Percentiles rank a stretch among this genome's conserved stretches.
These are phyloP conservation scores for Hoplias malabaricus DNA, from an alignment of 2,113 vertebrate species.

Conservation along the genomic window DNA sequence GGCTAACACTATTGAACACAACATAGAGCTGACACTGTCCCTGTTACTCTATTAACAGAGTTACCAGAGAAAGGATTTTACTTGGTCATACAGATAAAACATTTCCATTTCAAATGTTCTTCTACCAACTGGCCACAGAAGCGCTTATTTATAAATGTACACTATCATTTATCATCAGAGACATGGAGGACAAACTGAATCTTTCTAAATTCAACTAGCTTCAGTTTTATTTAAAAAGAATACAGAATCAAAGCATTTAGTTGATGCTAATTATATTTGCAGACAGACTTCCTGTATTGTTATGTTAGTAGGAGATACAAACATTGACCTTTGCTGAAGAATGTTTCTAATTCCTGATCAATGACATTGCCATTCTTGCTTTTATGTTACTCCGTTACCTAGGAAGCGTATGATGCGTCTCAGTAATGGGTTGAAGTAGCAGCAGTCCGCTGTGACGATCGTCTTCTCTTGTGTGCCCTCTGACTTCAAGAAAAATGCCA, in stretches of 20 bases:
- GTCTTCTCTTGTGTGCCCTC: slow-evolving; percentile 81
- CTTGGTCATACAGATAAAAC: no score
- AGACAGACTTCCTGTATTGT: no score
- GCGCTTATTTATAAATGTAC: no score
- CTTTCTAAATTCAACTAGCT: not conserved
- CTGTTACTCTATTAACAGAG: no score
- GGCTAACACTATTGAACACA: not conserved
- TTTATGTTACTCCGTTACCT: slow-evolving; percentile 68
- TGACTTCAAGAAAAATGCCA: slow-evolving; percentile 80
- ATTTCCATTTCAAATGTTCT: no score
- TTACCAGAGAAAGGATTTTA: no score
- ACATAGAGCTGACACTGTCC: no score
- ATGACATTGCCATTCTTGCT: not conserved
- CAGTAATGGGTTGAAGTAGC: slow-evolving; percentile 87
- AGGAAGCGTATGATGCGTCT: slow-evolving; percentile 87
- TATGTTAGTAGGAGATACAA: not conserved
- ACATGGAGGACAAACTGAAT: not conserved
- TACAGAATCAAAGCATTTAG: not conserved
- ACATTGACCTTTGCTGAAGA: slow-evolving; percentile 1
- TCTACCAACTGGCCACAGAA: no score
- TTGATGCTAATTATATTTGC: no score
- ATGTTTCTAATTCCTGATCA: not conserved
- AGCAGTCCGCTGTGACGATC: slow-evolving; percentile 87
- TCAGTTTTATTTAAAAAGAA: not conserved
- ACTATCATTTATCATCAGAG: not conserved